Evolutionary conservation across 2,888 invertebrate genomes (phyloP), one percentile per base, ranked within the genome.

Genomic region (Lasioglossum zephyrum): DNA sequence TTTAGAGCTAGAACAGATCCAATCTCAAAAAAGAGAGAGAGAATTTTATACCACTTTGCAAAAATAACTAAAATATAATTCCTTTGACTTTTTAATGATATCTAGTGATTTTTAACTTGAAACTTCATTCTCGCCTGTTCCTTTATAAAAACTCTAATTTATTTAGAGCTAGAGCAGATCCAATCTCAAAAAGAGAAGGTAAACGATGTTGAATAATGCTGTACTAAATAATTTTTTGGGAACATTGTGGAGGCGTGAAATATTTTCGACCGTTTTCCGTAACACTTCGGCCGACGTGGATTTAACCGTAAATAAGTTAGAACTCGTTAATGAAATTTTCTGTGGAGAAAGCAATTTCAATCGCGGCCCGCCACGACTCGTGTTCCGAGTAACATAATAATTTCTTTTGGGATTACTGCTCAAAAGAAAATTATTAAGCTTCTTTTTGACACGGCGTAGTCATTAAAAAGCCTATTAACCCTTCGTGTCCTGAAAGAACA

Each of bases 401-500:
- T 60, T 60, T 60, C 26, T 60, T 26, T 13, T 26, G 60, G 60
- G 5, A 60, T 60, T 26, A 26, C 60, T 26, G 26, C 5, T 60
- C 60, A 60, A 60, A 60, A 60, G 26, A 16, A 60, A 60, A 60
- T 60, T 26, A 60, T 60, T 60, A 60, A 60, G 60, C 26, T 60
- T 60, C 60, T 60, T 26, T 60, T 60, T 26, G 26, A 60, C 60
- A 60, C 60, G 26, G n/a, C 63, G 26, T 36, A 53, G 70, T 49
- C 49, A 31, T 60, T 60, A 60, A 60, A 60, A 60, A 60, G 60
- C 60, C 60, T 60, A 60, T 60, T 60, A 60, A 31, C 60, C 60
- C 60, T 60, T 60, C 60, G 60, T 60, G 60, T 60, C 26, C 60
- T 60, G 60, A 60, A 60, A 60, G 60, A 60, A 60, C 26, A 60